phyloP scores from a whole-genome alignment of 1,140 invertebrate species.

The Megalopta genalis region DNA sequence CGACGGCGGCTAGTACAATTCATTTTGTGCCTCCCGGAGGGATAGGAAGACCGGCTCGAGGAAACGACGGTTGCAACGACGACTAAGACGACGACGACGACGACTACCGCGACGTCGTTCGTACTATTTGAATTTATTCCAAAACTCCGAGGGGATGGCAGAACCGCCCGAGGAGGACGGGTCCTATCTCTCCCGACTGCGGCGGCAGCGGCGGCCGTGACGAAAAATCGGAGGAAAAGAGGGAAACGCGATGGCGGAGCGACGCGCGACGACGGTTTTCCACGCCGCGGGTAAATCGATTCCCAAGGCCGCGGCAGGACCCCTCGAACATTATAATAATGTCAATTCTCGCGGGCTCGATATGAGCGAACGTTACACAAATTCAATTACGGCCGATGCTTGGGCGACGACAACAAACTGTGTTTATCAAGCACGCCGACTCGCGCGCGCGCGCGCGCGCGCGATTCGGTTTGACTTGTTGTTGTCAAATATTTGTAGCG shows the following conservation, averaged over 20 bases:
- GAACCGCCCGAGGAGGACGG: background rate
- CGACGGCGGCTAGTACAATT: conserved; percentile 24
- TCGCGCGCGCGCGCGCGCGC: background rate
- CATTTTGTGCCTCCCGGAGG: conserved; percentile 25
- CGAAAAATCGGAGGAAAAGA: conserved; percentile 4
- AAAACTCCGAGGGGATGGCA: background rate
- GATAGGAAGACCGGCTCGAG: background rate
- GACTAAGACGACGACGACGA: background rate
- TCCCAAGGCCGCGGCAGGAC: too few relatives aligned
- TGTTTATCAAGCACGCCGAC: conserved; percentile 22
- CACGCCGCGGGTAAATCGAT: conserved; percentile 8
- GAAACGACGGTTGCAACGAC: background rate
- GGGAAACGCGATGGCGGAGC: background rate
- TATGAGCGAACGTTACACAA: conserved; percentile 23
- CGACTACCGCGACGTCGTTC: conserved; percentile 5
- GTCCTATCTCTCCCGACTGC: background rate
- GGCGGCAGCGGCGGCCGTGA: background rate
- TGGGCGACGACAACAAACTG: background rate
- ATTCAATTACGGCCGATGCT: conserved; percentile 22
- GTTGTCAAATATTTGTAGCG: conserved; percentile 38
- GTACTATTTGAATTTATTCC: conserved; percentile 47
- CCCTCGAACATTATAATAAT: conserved; percentile 11
- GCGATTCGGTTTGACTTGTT: background rate
- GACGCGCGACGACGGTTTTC: background rate
- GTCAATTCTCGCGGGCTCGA: conserved; percentile 8